Percentiles rank a stretch among this genome's conserved stretches.
These are phyloP conservation scores for Condylura cristata DNA, from an alignment of 2,113 vertebrate species.

Conservation along the genomic window DNA sequence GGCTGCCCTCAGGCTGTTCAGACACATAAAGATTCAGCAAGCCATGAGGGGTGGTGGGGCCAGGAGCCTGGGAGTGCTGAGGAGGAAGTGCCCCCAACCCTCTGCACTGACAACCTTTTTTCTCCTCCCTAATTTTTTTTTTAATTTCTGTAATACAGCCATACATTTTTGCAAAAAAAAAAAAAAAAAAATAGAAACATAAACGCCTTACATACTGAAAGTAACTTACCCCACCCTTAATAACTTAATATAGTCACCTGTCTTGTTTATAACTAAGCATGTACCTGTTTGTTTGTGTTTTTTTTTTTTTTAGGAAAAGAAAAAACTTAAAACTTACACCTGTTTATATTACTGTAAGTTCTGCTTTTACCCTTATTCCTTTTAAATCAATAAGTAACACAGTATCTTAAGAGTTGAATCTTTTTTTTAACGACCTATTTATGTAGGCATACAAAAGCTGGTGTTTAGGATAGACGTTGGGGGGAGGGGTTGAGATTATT, in stretches of 20 bases:
- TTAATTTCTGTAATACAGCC: not conserved
- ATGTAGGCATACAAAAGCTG: too few relatives aligned
- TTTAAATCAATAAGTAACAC: constrained; percentile 28
- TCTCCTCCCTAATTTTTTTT: not conserved
- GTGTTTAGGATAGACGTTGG: too few relatives aligned
- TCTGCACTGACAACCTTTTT: not conserved
- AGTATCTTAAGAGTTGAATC: not conserved
- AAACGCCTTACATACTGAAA: not conserved
- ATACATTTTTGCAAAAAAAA: not conserved
- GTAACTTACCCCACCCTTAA: not conserved
- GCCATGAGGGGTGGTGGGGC: not conserved
- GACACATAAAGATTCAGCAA: not conserved
- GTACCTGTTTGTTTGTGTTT: too few relatives aligned
- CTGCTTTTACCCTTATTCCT: not conserved
- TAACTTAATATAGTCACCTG: not conserved
- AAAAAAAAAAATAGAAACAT: not conserved
- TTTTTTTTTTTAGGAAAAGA: not conserved
- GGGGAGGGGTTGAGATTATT: too few relatives aligned
- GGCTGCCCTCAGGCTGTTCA: not conserved
- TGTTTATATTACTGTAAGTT: constrained; percentile 38
- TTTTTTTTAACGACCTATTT: too few relatives aligned
- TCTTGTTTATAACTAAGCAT: constrained; percentile 21
- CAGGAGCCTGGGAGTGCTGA: not conserved
- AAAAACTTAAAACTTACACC: not conserved
- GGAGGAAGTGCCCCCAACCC: too few relatives aligned